Evolutionary conservation across 2,797 vertebrate genomes (phyloP).

Genomic region (Sus cebifrons): DNA sequence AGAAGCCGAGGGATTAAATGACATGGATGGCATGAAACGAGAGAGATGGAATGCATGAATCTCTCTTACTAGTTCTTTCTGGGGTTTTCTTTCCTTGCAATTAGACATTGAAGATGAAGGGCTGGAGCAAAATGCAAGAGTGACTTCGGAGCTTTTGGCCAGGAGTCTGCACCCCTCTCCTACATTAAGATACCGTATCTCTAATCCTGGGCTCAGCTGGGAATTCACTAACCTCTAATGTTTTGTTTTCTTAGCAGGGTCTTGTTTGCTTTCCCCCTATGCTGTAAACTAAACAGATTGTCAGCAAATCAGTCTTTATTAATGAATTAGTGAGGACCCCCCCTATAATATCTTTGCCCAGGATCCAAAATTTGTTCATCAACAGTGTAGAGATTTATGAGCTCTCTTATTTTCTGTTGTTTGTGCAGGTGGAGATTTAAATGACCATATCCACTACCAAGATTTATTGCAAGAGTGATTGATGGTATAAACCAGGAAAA

Average conservation of each 20-base stretch:
- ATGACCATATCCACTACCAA: constrained; percentile 89
- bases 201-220: constrained; percentile 82
- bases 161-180: constrained; percentile 82
- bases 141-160: constrained; percentile 74
- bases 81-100: constrained; percentile 55
- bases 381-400: constrained; percentile 90
- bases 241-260: constrained; percentile 87
- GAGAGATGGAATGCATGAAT: not conserved
- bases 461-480: constrained; percentile 91
- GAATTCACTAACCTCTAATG: constrained; percentile 87
- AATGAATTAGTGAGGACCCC: constrained; percentile 84
- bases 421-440: constrained; percentile 93
- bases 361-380: constrained; percentile 89
- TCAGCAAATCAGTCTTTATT: constrained; percentile 89
- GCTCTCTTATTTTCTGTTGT: constrained; percentile 90
- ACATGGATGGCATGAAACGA: constrained; percentile 16
- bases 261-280: constrained; percentile 89
- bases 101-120: constrained; percentile 49
- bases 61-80: constrained; percentile 50
- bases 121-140: constrained; percentile 66
- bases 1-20: not conserved
- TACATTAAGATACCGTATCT: constrained; percentile 89
- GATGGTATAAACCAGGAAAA: constrained; percentile 89
- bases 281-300: constrained; percentile 89
- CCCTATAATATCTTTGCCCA: constrained; percentile 80